Evolutionary conservation across 2,113 vertebrate species (phyloP).

Genomic region (Saguinus midas): DNA sequence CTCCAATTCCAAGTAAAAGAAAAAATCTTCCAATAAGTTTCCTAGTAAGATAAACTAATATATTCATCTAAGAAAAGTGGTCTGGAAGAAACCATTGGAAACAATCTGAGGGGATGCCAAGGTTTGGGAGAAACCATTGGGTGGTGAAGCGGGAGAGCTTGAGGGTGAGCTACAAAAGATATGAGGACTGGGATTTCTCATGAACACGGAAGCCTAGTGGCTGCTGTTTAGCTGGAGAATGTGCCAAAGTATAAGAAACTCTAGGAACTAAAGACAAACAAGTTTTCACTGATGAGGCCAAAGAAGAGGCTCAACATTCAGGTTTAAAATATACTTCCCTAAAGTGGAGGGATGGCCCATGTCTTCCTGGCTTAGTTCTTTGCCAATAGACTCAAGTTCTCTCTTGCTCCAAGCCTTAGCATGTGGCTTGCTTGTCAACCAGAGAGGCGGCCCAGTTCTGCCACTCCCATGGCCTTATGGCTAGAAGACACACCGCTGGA

Average conservation of each 20-base stretch:
- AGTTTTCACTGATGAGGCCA: conserved; percentile 33
- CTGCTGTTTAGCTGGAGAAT: conserved; percentile 57
- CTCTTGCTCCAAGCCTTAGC: background rate
- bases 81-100: background rate
- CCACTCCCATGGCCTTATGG: background rate
- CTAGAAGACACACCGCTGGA: background rate
- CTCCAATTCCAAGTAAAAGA: conserved; percentile 34
- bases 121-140: background rate
- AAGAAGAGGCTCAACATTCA: background rate
- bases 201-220: conserved; percentile 40
- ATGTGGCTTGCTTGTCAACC: accelerated
- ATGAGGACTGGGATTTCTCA: accelerated
- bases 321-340: background rate
- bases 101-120: background rate
- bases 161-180: background rate
- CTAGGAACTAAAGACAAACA: conserved; percentile 43
- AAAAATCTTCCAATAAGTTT: background rate
- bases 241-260: conserved; percentile 45
- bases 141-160: background rate
- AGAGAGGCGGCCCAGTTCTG: background rate
- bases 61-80: background rate
- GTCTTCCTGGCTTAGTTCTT: background rate
- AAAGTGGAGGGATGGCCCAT: background rate
- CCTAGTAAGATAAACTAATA: background rate
- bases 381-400: conserved; percentile 1